phyloP scores from a whole-genome alignment of 2,888 invertebrate species.

The Empis livida region DNA sequence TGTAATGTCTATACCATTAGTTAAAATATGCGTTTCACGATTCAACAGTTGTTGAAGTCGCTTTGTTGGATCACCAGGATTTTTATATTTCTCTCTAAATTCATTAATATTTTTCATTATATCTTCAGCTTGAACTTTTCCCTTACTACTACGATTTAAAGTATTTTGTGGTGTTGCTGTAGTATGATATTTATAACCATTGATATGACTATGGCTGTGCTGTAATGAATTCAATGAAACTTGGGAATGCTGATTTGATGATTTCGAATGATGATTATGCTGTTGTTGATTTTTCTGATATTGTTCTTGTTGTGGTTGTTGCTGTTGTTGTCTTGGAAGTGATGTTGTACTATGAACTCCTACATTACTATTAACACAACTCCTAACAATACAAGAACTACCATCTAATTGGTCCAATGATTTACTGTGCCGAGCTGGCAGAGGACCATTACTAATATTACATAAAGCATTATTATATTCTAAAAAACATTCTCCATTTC shows the following conservation, averaged over 20 bases:
- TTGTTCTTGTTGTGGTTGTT: slow-evolving; percentile 2
- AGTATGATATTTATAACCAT: slow-evolving; percentile 8
- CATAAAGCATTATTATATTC: slow-evolving; percentile 14
- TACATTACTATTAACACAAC: not conserved
- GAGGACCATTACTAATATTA: slow-evolving; percentile 37
- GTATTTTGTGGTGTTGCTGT: slow-evolving; percentile 13
- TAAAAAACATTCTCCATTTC: slow-evolving; percentile 14
- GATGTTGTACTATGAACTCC: slow-evolving; percentile 32
- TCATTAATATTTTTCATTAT: slow-evolving; percentile 48
- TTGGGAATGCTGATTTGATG: not conserved
- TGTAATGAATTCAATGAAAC: not conserved
- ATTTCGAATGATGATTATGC: too few relatives aligned
- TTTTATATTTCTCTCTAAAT: slow-evolving; percentile 50
- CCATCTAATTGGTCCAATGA: slow-evolving; percentile 63
- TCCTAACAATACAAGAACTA: not conserved
- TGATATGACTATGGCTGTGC: slow-evolving; percentile 12
- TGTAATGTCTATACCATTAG: slow-evolving; percentile 5
- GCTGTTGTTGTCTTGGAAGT: slow-evolving; percentile 15
- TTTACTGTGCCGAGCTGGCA: slow-evolving; percentile 66
- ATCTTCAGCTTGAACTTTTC: slow-evolving; percentile 38
- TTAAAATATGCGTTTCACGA: slow-evolving; percentile 1
- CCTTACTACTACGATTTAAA: slow-evolving; percentile 14
- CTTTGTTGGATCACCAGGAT: slow-evolving; percentile 36
- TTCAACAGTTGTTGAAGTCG: slow-evolving; percentile 12
- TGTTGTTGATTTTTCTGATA: too few relatives aligned